Evolutionary conservation across 1,140 invertebrate species (phyloP).

Genomic region (Nautilus pompilius): DNA sequence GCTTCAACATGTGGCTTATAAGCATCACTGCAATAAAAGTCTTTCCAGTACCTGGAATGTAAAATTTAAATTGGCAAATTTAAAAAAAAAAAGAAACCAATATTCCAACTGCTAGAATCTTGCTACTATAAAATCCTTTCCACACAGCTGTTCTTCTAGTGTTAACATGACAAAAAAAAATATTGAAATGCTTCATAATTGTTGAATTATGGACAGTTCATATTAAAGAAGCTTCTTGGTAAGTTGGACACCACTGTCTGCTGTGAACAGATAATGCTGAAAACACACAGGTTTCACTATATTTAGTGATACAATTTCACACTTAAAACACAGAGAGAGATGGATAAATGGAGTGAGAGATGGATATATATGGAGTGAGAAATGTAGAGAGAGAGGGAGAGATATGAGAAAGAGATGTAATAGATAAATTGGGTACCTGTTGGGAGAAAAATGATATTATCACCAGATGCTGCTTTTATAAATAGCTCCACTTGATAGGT

Average conservation of each 20-base stretch:
- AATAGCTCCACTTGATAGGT: constrained; percentile 44
- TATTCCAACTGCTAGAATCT: neutral
- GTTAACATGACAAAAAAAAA: neutral
- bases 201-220: neutral
- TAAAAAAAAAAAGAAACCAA: neutral
- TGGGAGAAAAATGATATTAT: constrained; percentile 45
- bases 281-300: neutral
- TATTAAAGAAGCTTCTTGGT: neutral
- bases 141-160: neutral
- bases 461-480: constrained; percentile 27
- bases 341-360: neutral
- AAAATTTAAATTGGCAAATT: no score
- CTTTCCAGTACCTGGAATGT: constrained; percentile 51
- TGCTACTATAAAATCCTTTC: neutral
- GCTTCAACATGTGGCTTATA: constrained; percentile 37
- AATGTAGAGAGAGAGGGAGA: neutral
- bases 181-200: neutral
- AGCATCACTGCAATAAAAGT: constrained; percentile 44
- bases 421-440: constrained; percentile 33
- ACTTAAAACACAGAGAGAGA: neutral
- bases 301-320: neutral
- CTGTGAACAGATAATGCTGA: neutral
- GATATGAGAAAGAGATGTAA: neutral
- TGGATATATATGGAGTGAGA: neutral
- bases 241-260: neutral